phyloP scores from a whole-genome alignment of 2,113 vertebrate species.

The Deroptyus accipitrinus region DNA sequence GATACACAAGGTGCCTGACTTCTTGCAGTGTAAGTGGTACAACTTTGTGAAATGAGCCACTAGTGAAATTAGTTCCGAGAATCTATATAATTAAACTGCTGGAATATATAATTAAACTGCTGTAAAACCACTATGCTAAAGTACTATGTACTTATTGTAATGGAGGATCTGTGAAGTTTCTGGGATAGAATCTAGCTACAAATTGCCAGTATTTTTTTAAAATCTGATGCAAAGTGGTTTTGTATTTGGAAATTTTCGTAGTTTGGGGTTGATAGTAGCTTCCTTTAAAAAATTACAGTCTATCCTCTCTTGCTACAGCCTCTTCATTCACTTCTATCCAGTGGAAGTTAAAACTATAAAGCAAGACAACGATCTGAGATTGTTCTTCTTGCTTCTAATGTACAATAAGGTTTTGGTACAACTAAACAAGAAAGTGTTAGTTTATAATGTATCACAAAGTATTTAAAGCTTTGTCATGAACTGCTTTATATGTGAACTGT shows the following conservation, averaged over 20 bases:
- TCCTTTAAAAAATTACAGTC: conserved; percentile 11
- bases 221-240: not conserved
- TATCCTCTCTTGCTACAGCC: not conserved
- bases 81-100: not conserved
- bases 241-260: not conserved
- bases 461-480: not conserved
- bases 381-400: not conserved
- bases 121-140: not conserved
- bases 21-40: not conserved
- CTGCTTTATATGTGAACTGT: not conserved
- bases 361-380: not conserved
- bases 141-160: not conserved
- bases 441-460: not conserved
- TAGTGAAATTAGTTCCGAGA: not conserved
- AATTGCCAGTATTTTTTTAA: not conserved
- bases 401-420: not conserved
- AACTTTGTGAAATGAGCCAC: not conserved
- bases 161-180: not conserved
- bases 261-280: not conserved
- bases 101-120: not conserved
- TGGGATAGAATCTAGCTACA: not conserved
- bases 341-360: not conserved
- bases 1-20: not conserved
- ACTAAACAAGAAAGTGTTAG: not conserved
- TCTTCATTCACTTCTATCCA: conserved; percentile 15